Base-by-base conservation (phyloP, 2,113 vertebrate genomes). In the Heterocephalus glaber region DNA sequence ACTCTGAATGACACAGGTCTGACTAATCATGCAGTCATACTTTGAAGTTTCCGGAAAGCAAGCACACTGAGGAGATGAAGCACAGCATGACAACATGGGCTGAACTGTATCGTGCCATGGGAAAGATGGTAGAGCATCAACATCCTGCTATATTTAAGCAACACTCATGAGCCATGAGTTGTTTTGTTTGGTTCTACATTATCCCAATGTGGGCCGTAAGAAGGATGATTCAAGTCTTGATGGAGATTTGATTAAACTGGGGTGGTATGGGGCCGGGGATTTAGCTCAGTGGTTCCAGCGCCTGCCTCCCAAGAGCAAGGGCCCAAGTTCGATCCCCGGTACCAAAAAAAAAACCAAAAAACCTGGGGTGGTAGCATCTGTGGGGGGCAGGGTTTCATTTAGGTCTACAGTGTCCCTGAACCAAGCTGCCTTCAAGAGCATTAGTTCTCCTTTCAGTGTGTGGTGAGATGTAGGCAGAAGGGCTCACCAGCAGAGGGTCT, bases 71-170 rank as follows among this genome's bases (percentile, higher is more conserved):
- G 3, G 38, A 33, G 22, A 6, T 26, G 28, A 72, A 61, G 49
- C 54, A 35, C 0, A 61, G 26, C 3, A 2, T 12, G 7, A 2
- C 24, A 44, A 12, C 22, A 0, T 0, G 7, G 28, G 28, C 41
- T 68, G 41, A 66, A 63, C 44, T 0, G 12, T 22, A 60, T 7
- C 85, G 5, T 0, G 14, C 33, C 68, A 41, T 52, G 26, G 76
- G 61, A 44, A 81, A 81, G 60, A n/a, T 2, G 61, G 38, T 0
- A 49, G 61, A 49, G n/a, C 1, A 7, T 74, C 28, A 74, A 30
- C 8, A 49, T 35, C 47, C 41, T 74, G 44, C 63, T 41, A 20
- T 9, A 52, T n/a, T 65, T 77, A 81, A 8, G 7, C 49, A 47
- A 41, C 20, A 44, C 26, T 56, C 44, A 35, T 0, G 2, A 20